These are phyloP conservation scores for Aphis gossypii DNA, from an alignment of 1,140 invertebrate species.

Conservation along the genomic window DNA sequence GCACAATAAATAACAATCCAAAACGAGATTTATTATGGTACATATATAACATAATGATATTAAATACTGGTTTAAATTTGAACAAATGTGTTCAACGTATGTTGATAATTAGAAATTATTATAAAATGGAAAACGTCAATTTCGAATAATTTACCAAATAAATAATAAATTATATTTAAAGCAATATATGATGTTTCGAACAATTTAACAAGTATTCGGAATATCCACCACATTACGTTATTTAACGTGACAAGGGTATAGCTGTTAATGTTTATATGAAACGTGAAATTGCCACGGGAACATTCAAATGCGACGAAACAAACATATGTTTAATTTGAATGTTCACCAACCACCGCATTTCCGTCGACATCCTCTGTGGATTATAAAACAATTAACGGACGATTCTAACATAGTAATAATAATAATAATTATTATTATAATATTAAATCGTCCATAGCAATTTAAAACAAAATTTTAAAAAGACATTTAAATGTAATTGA, in stretches of 20 bases:
- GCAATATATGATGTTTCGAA: slow-evolving; percentile 20
- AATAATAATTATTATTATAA: neutral
- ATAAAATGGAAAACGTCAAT: neutral
- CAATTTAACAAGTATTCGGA: slow-evolving; percentile 43
- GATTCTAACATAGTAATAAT: neutral
- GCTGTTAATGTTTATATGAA: slow-evolving; percentile 17
- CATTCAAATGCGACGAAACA: neutral
- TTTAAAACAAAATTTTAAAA: neutral
- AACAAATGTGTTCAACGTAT: neutral
- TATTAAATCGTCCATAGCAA: neutral
- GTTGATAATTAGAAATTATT: neutral
- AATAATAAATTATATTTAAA: neutral
- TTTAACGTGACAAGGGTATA: neutral
- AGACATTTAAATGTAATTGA: neutral
- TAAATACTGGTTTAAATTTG: neutral
- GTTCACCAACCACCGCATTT: neutral
- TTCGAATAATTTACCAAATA: neutral
- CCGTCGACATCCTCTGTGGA: neutral
- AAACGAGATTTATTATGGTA: neutral
- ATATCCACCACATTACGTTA: neutral
- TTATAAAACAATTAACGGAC: neutral
- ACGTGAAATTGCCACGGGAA: slow-evolving; percentile 21
- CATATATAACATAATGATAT: neutral
- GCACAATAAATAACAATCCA: neutral
- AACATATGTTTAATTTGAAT: neutral